A percentile compares a stretch with the other conserved stretches of the same genome.
Evolutionary conservation across 2,113 vertebrate species (phyloP).

Genomic region (Shinisaurus crocodilurus): DNA sequence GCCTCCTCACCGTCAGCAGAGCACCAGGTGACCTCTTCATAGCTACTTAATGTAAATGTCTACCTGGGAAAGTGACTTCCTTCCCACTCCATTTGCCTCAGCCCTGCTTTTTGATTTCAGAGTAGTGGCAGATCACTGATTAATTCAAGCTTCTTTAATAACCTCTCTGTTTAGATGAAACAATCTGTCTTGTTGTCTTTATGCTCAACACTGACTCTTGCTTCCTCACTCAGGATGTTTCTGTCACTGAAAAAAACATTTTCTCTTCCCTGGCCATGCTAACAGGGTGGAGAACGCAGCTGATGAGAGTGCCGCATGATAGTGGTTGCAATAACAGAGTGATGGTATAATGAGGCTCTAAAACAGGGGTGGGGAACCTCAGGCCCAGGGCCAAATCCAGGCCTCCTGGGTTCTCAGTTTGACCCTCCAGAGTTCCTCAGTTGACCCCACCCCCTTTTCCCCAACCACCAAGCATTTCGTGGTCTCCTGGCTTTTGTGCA

Average conservation of each 20-base stretch:
- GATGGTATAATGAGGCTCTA: background rate
- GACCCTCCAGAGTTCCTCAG: no score
- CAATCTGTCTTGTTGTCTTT: slow-evolving; percentile 83
- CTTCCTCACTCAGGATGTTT: slow-evolving; percentile 77
- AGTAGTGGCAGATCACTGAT: slow-evolving; percentile 78
- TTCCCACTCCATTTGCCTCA: slow-evolving; percentile 44
- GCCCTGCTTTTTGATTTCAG: slow-evolving; percentile 67
- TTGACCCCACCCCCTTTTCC: no score
- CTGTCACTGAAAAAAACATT: slow-evolving; percentile 75
- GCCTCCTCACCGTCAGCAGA: background rate
- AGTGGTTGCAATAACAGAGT: slow-evolving; percentile 39
- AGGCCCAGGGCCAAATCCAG: no score
- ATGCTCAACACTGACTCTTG: slow-evolving; percentile 79
- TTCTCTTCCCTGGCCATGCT: slow-evolving; percentile 70
- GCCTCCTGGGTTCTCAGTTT: no score
- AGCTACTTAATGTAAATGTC: background rate
- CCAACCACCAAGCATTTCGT: no score
- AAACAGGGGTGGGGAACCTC: background rate
- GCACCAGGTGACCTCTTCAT: background rate
- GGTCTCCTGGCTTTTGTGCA: no score
- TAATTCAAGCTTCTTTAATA: slow-evolving; percentile 84
- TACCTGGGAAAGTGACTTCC: slow-evolving; percentile 30
- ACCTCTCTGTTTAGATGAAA: slow-evolving; percentile 82
- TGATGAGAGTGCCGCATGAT: slow-evolving; percentile 65
- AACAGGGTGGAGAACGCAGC: slow-evolving; percentile 70